Base-by-base conservation (phyloP, 2,888 invertebrate species). In the Plagodis pulveraria region DNA sequence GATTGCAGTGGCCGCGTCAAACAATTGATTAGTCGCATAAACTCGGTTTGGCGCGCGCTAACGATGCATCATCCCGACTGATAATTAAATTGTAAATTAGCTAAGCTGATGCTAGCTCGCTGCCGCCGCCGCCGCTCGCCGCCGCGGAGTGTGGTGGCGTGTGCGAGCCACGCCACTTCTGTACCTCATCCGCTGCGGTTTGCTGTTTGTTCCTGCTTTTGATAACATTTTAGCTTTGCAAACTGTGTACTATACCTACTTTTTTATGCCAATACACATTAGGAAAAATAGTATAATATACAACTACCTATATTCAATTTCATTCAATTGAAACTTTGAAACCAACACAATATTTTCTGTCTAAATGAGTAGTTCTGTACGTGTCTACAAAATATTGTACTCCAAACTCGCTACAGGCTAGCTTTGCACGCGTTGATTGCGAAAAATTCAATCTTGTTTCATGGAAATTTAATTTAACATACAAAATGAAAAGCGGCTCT, bases 1-100 rank as follows among this genome's bases (percentile, higher is more conserved):
- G 91, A 91, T 91, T 91, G 91, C 89, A 81, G 76, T 79, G 87
- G 89, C 89, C 90, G 89, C 91, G 90, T 91, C 92, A 91, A 92
- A 91, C 92, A 92, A 91, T 91, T 92, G 92, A 91, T 92, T 92
- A 92, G 91, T 91, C 87, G 89, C 89, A 91, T 92, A 91, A 91
- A 92, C 90, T 91, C 87, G 89, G 91, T 91, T 92, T 91, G 91
- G 90, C 90, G 86, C 84, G 86, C 84, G 84, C 90, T 91, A 91
- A 91, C 90, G 91, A 91, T 90, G 91, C 89, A 90, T 92, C 92
- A 91, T 89, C 83, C 90, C 83, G 81, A 78, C 83, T 87, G 90
- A 91, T 91, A 92, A 92, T 91, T 89, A 89, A 91, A 91, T 91
- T 91, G 91, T 90, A 89, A 90, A 91, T 91, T 91, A 91, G 90